Evolutionary conservation across 2,113 vertebrate species (phyloP).

Genomic region (Pandion haliaetus): DNA sequence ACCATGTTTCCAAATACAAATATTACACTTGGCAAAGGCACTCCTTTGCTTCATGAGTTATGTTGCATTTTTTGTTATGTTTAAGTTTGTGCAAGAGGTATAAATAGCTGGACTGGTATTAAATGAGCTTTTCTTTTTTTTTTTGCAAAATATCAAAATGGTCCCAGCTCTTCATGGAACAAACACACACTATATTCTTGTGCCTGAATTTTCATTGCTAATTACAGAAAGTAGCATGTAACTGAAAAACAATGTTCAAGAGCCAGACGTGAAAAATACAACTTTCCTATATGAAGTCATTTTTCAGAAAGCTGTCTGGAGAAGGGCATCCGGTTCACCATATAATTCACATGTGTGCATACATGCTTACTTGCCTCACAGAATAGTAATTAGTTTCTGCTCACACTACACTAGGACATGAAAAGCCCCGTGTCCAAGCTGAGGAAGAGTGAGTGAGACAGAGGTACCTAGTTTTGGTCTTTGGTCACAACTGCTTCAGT

Average conservation of each 20-base stretch:
- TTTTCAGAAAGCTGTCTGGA: slow-evolving; percentile 25
- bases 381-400: not conserved
- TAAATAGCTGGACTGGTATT: slow-evolving; percentile 55
- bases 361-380: not conserved
- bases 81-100: slow-evolving; percentile 68
- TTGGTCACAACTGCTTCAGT: not conserved
- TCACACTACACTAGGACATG: rapidly evolving
- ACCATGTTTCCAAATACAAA: slow-evolving; percentile 77
- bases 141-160: slow-evolving; percentile 39
- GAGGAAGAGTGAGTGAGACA: not conserved
- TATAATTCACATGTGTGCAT: not conserved
- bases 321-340: not conserved
- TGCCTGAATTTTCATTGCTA: slow-evolving; percentile 22
- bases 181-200: slow-evolving; percentile 47
- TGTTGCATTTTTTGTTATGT: slow-evolving; percentile 64
- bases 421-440: not conserved
- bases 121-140: slow-evolving; percentile 59
- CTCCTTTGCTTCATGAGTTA: slow-evolving; percentile 69
- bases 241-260: slow-evolving; percentile 28
- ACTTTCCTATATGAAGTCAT: slow-evolving; percentile 47
- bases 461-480: not conserved
- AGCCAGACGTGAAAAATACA: slow-evolving; percentile 26
- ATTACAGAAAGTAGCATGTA: slow-evolving; percentile 9
- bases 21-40: slow-evolving; percentile 75
- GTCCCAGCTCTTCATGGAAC: slow-evolving; percentile 13